Evolutionary conservation across 2,113 vertebrate species (phyloP).

Genomic region (Prolemur simus): DNA sequence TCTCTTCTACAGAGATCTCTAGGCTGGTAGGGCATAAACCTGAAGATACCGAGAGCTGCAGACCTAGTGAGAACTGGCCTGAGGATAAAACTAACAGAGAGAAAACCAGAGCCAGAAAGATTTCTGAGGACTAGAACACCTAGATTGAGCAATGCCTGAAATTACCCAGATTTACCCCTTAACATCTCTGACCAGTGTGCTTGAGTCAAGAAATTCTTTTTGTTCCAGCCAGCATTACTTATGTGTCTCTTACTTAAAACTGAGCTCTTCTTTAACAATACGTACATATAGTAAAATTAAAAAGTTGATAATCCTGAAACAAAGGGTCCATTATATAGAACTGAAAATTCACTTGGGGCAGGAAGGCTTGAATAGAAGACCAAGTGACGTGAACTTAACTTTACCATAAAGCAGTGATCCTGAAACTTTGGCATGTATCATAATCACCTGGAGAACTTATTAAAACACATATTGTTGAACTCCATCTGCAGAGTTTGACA

Average conservation of each 20-base stretch:
- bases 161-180: neutral
- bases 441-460: no score
- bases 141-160: neutral
- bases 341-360: neutral
- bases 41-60: neutral
- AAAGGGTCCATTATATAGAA: neutral
- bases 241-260: neutral
- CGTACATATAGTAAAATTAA: neutral
- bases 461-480: no score
- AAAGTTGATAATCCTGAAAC: neutral
- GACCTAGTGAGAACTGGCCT: neutral
- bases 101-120: neutral
- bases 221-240: neutral
- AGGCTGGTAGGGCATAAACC: neutral
- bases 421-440: neutral
- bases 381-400: neutral
- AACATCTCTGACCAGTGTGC: neutral
- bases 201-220: neutral
- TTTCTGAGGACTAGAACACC: neutral
- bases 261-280: neutral
- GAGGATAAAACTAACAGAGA: neutral
- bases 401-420: neutral
- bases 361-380: neutral
- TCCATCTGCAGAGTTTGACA: neutral
- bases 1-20: neutral